Evolutionary conservation across 1,140 invertebrate species (phyloP), one percentile per base, ranked within the genome.

Genomic region (Platyura marginata): DNA sequence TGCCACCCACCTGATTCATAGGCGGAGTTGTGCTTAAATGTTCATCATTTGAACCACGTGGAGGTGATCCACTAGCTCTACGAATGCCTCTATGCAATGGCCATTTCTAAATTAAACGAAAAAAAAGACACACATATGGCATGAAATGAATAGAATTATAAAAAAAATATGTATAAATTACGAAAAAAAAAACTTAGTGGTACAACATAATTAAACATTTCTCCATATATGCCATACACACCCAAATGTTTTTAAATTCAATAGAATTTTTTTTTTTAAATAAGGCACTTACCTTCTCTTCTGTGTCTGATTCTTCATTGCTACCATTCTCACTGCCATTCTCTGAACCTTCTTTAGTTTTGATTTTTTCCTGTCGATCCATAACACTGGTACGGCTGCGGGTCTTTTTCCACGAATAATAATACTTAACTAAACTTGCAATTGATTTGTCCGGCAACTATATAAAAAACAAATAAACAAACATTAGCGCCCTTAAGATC

Each of bases 351-450:
- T 75, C 78, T 56, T 80, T 80, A 19, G 61, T 42, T 66, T 74
- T 53, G 61, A 52, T 59, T 66, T 69, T 62, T 62, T 64, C 59
- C 63, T 61, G 57, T 42, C 64, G 57, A 63, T 97, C 92, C 85
- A 97, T 95, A 19, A 94, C 65, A 55, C 89, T 95, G 39, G 81
- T 90, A 38, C 88, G 73, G 51, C 82, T 81, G 55, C 89, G 68
- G 10, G 88, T 91, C 57, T 96, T 97, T 60, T 97, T 97, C 92
- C 92, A 97, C 50, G 86, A 90, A 59, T 98, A 98, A 62, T 97
- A 98, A 64, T 95, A 96, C 63, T 95, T 95, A 0, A 98, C 91
- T 49, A 98, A 66, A 53, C 83, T 88, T 21, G 91, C 86, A 51
- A 97, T 94, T 37, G 89, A 86, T 67, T 97, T 97, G 57, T 97